Conservation (phyloP, 1,140 invertebrate species). For the Meteorus sp. region DNA sequence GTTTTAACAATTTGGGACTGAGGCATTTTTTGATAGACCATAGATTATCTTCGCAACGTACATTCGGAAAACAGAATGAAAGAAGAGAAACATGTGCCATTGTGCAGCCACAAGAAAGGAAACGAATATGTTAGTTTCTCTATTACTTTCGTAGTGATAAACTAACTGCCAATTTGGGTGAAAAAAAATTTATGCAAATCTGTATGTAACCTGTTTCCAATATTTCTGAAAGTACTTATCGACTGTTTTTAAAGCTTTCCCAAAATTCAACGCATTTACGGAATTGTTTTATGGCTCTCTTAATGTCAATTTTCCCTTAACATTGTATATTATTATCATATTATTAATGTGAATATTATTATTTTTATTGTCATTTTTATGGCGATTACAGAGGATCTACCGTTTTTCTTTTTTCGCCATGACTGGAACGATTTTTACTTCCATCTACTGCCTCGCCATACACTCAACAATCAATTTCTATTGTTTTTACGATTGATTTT, state of each 20-base stretch:
- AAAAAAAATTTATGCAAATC: constrained; percentile 46
- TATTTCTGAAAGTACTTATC: constrained; percentile 59
- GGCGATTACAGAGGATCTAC: too few species aligned
- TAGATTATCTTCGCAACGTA: constrained; percentile 19
- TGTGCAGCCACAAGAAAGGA: constrained; percentile 47
- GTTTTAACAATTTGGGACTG: constrained; percentile 2
- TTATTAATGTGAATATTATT: constrained; percentile 21
- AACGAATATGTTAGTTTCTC: constrained; percentile 49
- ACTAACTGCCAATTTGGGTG: constrained; percentile 51
- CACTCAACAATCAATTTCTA: too few species aligned
- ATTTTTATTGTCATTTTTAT: too few species aligned
- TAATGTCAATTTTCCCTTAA: not conserved
- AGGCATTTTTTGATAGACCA: constrained; percentile 16
- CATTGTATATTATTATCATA: not conserved
- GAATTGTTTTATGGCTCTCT: constrained; percentile 9
- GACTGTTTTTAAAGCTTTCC: constrained; percentile 55
- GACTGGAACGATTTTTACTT: too few species aligned
- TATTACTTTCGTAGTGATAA: constrained; percentile 40
- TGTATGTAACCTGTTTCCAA: constrained; percentile 55
- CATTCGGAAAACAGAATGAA: constrained; percentile 28
- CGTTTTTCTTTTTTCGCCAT: too few species aligned
- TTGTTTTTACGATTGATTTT: too few species aligned
- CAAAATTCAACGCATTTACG: constrained; percentile 49
- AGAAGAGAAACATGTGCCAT: constrained; percentile 50
- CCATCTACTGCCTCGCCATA: too few species aligned